Conservation (phyloP, 2,888 invertebrate genomes). For the Megaustenia siamemsis region DNA sequence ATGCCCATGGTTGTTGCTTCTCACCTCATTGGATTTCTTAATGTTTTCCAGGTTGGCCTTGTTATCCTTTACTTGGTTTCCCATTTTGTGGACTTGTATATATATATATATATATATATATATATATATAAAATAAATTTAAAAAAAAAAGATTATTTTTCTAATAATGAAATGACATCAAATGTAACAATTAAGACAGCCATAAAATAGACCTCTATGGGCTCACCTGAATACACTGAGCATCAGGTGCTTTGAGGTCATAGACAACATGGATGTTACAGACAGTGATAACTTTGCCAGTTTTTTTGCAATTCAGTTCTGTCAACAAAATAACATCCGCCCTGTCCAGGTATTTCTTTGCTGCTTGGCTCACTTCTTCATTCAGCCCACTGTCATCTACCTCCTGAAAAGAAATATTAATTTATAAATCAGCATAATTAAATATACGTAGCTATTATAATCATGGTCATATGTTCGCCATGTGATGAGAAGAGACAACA, state of each 20-base stretch:
- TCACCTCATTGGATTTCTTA: no score
- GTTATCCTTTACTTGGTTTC: no score
- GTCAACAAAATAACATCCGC: conserved; percentile 75
- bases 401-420: conserved; percentile 61
- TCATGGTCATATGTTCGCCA: no score
- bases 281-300: conserved; percentile 69
- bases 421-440: no score
- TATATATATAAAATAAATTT: no score
- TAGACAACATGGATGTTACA: conserved; percentile 78
- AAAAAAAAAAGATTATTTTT: no score
- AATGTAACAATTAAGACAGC: neutral
- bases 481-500: no score
- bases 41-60: no score
- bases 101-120: no score
- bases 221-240: conserved; percentile 77
- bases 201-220: neutral
- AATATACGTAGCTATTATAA: no score
- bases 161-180: neutral
- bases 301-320: conserved; percentile 67
- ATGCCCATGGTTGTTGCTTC: no score
- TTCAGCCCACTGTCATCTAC: conserved; percentile 65
- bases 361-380: conserved; percentile 64
- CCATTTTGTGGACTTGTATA: no score
- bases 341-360: conserved; percentile 68
- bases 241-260: conserved; percentile 73